These are phyloP conservation scores for Barnardius zonarius DNA, from an alignment of 2,113 vertebrate genomes.

Conservation along the genomic window DNA sequence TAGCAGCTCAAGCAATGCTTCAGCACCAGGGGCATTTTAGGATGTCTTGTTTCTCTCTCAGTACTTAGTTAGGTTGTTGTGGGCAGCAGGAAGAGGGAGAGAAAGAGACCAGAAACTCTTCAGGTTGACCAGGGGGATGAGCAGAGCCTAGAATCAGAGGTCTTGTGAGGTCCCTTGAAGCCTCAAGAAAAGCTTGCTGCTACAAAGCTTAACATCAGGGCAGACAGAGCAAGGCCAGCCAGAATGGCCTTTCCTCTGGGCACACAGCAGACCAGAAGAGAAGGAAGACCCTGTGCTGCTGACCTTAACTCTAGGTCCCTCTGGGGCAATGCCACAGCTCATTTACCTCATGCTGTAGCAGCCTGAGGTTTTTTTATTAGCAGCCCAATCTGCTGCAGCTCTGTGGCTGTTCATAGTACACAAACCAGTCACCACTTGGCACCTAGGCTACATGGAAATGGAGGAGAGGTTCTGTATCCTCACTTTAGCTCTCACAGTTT, in stretches of 20 bases:
- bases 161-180: neutral
- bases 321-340: conserved; percentile 38
- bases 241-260: neutral
- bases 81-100: neutral
- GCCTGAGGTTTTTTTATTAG: neutral
- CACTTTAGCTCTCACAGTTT: neutral
- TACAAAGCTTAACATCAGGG: neutral
- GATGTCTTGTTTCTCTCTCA: neutral
- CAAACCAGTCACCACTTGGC: neutral
- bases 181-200: neutral
- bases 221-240: neutral
- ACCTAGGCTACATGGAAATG: neutral
- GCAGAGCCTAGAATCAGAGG: neutral
- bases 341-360: conserved; percentile 32
- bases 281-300: neutral
- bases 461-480: neutral
- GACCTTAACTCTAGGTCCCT: neutral
- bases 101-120: neutral
- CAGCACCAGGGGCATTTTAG: neutral
- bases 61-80: neutral
- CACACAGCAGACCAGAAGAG: neutral
- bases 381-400: neutral
- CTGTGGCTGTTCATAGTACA: neutral
- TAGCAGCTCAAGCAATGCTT: neutral
- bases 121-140: neutral